A percentile compares a stretch with the other conserved stretches of the same genome.
Conservation (phyloP, 37 sponge, comb jelly and placozoan species). For the Eunapius fragilis region DNA sequence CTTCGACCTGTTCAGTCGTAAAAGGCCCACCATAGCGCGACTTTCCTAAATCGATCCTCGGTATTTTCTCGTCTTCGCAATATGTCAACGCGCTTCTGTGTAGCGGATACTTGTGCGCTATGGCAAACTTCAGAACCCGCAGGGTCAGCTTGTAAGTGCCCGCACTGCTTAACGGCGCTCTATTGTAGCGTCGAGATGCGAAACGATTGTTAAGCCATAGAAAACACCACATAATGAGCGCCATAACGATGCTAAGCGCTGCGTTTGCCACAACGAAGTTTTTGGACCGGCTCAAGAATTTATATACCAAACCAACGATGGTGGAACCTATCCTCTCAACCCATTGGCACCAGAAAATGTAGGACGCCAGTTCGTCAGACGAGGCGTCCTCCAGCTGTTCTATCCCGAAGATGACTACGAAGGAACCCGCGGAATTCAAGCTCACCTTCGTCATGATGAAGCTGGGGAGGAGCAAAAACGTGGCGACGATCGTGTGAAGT, state of each 20-base stretch:
- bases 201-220: not conserved
- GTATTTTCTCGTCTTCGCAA: not conserved
- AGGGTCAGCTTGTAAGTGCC: not conserved
- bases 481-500: not conserved
- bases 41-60: conserved; percentile 6
- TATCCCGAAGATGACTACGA: too few species aligned
- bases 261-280: not conserved
- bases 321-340: not conserved
- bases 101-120: not conserved
- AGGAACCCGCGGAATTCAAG: not conserved
- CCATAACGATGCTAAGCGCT: not conserved
- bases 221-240: not conserved
- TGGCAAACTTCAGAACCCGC: not conserved
- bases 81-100: conserved; percentile 9
- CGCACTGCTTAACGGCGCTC: not conserved
- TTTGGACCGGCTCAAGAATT: too few species aligned
- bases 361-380: not conserved
- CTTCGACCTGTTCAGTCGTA: conserved; percentile 8
- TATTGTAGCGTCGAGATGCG: not conserved
- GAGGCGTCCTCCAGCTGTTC: not conserved
- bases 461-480: not conserved
- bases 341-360: not conserved
- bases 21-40: conserved; percentile 6
- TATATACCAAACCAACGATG: not conserved
- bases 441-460: not conserved